Base-by-base conservation (phyloP, 2,888 invertebrate species). In the Ectemnius continuus region DNA sequence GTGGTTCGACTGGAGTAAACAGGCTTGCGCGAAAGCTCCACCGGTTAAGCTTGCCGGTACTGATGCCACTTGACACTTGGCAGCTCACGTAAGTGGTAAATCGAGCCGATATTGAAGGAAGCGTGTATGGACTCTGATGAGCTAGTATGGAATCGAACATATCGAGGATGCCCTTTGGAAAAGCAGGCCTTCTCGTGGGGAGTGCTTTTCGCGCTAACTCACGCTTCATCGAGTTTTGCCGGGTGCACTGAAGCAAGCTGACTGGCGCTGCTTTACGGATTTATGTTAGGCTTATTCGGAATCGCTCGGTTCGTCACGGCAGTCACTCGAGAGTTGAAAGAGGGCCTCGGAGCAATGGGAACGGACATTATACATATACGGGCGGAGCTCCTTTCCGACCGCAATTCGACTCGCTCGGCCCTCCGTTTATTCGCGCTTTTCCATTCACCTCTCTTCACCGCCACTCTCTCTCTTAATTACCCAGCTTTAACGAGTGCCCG, bases 1-100 rank as follows among this genome's bases (percentile, higher is more conserved):
- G 74, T 69, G 67, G 75, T 28, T n/a, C 4, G 71, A 71, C 66
- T 70, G 70, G 71, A 75, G 71, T 70, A 76, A 76, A 76, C 76
- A 67, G 67, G 76, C 70, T 36, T 58, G 64, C 64, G 73, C 73
- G 67, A 73, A 75, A 75, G 75, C 75, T 66, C 59, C 52, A 18
- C 66, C 57, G 8, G 36, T 11, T 36, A 23, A 23, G 23, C 23
- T 23, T 23, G 23, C 23, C 3, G 23, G 23, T 23, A 36, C 8
- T 36, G 36, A 36, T 36, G 36, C 36, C 36, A 36, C 28, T 13
- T 46, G 36, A 58, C 18, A 56, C 46, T 26, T 70, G 57, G 61
- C 64, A 65, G 52, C 63, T 16, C 18, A 56, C 48, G 46, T 58
- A 58, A 16, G n/a, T 57, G 66, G 14, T 58, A 58, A 28, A 36